Conservation (phyloP, 2,797 vertebrate genomes). For the Notolabrus celidotus region DNA sequence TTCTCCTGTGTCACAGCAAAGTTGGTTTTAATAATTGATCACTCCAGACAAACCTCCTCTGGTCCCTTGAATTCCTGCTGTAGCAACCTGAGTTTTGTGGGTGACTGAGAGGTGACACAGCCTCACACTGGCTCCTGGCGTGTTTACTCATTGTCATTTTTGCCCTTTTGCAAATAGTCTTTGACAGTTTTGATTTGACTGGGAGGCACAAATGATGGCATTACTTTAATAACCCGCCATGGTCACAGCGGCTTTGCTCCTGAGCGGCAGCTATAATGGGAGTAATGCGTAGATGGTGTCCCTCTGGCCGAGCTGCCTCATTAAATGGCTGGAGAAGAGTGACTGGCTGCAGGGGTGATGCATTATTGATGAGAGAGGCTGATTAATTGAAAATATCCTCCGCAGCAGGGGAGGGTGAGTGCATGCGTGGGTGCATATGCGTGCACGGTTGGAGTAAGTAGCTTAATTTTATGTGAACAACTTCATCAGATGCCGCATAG, state of each 20-base stretch:
- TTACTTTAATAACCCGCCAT: conserved; percentile 68
- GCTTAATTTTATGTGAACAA: conserved; percentile 62
- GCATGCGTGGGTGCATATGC: conserved; percentile 11
- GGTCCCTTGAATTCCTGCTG: conserved; percentile 36
- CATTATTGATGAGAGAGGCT: conserved; percentile 85
- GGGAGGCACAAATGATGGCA: conserved; percentile 63
- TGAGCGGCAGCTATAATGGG: conserved; percentile 65
- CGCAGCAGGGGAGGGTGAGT: conserved; percentile 54
- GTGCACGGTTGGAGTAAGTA: conserved; percentile 50
- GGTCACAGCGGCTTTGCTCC: conserved; percentile 71
- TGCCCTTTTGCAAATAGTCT: conserved; percentile 67
- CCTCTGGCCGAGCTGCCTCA: conserved; percentile 78
- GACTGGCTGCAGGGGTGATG: conserved; percentile 82
- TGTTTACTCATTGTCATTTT: conserved; percentile 72
- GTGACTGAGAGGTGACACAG: conserved; percentile 26
- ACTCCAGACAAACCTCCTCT: conserved; percentile 53
- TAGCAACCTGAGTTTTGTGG: conserved; percentile 9
- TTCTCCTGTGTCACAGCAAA: conserved; percentile 53
- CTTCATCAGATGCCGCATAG: conserved; percentile 70
- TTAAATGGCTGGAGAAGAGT: conserved; percentile 83
- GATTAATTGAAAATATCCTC: conserved; percentile 86
- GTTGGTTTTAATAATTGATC: conserved; percentile 73
- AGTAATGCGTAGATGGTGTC: conserved; percentile 74
- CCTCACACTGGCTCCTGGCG: conserved; percentile 15
- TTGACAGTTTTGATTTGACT: conserved; percentile 68